Evolutionary conservation across 2,113 vertebrate species (phyloP), one percentile per base, ranked within the genome.

Genomic region (Tiliqua scincoides): DNA sequence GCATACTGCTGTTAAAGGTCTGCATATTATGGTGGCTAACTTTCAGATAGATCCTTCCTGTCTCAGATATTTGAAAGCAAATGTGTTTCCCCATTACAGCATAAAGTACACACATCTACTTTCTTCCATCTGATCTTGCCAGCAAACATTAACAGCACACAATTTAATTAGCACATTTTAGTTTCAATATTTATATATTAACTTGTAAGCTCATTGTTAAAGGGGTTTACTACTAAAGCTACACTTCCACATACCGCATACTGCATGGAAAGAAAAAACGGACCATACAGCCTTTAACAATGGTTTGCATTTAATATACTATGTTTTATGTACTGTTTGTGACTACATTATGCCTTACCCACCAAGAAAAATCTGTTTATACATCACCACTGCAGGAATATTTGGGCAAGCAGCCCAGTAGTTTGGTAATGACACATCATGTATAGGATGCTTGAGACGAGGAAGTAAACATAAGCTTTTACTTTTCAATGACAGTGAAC

Each of bases 1-100:
- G 87, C 18, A 25, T 32, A 18, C 4, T 1, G 37, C 90, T 85
- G 85, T 88, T 95, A 93, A 94, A 95, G 91, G 90, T 93, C 93
- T 94, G 73, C 86, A 91, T 93, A 95, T 95, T 95, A 92, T 90
- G 91, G 65, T 74, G 15, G 27, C 75, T 92, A 92, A 84, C 88
- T 94, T 90, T 88, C 91, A 94, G 91, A 94, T 43, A 89, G 77
- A 83, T 89, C 12, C 67, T 61, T 87, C 43, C 62, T 73, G 30
- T 91, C 79, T 73, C 70, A 83, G 85, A 72, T 12, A 73, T 65
- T 15, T 54, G 25, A 54, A 81, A 86, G 57, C 76, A 86, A 86
- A 80, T 62, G 57, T 3, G 9, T 40, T 40, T 27, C 32, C 54
- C 54, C 54, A 57, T 15, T 40, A 32, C 15, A 83, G 37, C 25